Percentiles rank a stretch among this genome's conserved stretches.
phyloP scores from a whole-genome alignment of 2,113 vertebrate species.

The Ptilorrhoa leucosticta region DNA sequence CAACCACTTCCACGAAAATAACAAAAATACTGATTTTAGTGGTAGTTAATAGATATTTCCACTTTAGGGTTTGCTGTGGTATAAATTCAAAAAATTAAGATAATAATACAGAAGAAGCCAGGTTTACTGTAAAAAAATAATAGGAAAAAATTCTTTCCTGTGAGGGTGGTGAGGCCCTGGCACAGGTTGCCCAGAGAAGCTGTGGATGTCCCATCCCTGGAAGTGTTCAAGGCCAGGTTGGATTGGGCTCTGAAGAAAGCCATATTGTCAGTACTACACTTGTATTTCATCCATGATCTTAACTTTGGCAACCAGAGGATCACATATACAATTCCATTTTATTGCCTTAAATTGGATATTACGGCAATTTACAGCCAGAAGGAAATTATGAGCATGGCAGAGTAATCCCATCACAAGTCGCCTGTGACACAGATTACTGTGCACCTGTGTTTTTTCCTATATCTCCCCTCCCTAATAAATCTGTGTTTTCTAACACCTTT shows the following conservation, averaged over 20 bases:
- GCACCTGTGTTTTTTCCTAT: rapidly evolving
- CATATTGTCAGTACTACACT: rapidly evolving
- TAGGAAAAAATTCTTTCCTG: background rate
- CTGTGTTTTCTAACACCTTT: background rate
- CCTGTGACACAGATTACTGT: background rate
- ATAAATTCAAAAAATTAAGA: background rate
- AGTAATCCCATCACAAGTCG: background rate
- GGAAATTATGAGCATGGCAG: background rate
- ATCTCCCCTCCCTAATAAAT: background rate
- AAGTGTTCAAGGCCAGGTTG: background rate
- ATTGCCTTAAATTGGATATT: background rate
- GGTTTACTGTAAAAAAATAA: background rate
- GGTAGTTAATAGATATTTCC: background rate
- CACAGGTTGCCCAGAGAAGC: background rate
- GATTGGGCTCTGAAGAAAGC: background rate
- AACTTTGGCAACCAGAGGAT: background rate
- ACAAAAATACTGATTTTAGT: background rate
- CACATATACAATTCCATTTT: background rate
- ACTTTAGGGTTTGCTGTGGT: background rate
- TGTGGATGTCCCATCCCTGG: background rate
- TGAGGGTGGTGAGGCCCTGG: background rate
- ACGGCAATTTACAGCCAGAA: background rate
- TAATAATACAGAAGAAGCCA: background rate
- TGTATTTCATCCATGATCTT: background rate
- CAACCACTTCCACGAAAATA: background rate